phyloP scores from a whole-genome alignment of 2,888 invertebrate genomes.

The Andrena bicolor region DNA sequence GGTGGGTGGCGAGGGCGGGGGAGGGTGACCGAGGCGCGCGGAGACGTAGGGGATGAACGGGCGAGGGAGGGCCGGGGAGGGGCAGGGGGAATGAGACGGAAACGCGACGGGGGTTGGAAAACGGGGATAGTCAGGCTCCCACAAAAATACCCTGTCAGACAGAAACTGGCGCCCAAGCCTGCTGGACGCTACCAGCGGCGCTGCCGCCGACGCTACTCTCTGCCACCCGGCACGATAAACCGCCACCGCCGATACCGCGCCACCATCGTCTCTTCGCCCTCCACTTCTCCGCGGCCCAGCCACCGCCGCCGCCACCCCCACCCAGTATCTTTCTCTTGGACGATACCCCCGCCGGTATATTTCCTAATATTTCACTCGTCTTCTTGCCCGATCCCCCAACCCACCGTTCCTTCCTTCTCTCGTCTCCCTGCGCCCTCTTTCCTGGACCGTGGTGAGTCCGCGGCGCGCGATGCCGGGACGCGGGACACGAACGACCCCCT shows the following conservation, averaged over 20 bases:
- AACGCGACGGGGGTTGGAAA: conserved; percentile 53
- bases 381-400: not conserved
- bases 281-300: conserved; percentile 11
- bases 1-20: conserved; percentile 29
- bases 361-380: conserved; percentile 19
- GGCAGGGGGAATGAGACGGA: conserved; percentile 33
- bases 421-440: not conserved
- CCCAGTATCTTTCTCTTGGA: conserved; percentile 29
- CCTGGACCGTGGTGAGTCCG: no score
- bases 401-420: not conserved
- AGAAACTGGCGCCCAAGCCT: conserved; percentile 75
- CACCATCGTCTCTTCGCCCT: conserved; percentile 25
- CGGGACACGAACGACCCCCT: no score
- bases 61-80: conserved; percentile 7
- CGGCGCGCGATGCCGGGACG: no score
- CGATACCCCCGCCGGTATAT: conserved; percentile 13
- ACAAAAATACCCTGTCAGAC: conserved; percentile 81
- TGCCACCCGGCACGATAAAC: conserved; percentile 39
- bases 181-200: conserved; percentile 68
- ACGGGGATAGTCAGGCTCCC: conserved; percentile 72
- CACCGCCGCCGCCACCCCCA: not conserved
- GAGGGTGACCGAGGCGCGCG: conserved; percentile 27
- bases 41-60: conserved; percentile 10
- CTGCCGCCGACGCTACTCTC: conserved; percentile 20
- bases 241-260: conserved; percentile 38